phyloP scores from a whole-genome alignment of 2,888 invertebrate species.

The Elmis aenea region DNA sequence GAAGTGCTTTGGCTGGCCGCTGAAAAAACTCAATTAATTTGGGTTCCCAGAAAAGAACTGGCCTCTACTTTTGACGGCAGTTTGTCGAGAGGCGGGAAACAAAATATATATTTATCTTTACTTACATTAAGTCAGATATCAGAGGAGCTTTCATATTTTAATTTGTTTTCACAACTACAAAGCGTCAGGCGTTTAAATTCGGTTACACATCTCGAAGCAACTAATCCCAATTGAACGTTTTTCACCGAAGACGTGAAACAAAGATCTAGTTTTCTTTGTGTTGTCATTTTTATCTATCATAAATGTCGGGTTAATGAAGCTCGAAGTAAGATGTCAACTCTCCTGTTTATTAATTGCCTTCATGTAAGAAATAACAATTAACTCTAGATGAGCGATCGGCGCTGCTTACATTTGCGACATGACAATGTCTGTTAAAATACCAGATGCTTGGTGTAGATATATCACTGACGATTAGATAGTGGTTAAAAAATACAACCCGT shows the following conservation, averaged over 20 bases:
- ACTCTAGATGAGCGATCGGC: conserved; percentile 11
- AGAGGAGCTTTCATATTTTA: too few relatives aligned
- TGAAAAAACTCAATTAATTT: conserved; percentile 29
- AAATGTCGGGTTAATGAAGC: conserved; percentile 13
- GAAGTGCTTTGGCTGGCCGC: conserved; percentile 27
- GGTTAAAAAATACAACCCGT: conserved; percentile 11
- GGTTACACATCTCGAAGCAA: too few relatives aligned
- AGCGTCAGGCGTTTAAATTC: too few relatives aligned
- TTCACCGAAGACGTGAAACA: too few relatives aligned
- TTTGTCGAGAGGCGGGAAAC: conserved; percentile 14
- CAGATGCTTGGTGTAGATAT: conserved; percentile 6
- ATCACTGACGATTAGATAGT: conserved; percentile 8
- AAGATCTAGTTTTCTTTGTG: too few relatives aligned
- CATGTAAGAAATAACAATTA: conserved; percentile 15
- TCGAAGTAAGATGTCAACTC: conserved; percentile 16
- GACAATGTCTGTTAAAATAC: conserved; percentile 7
- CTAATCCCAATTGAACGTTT: too few relatives aligned
- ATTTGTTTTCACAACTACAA: too few relatives aligned
- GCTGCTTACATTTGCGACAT: conserved; percentile 8
- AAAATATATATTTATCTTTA: conserved; percentile 13
- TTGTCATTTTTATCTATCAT: background rate
- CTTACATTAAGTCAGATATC: too few relatives aligned
- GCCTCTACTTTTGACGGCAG: conserved; percentile 23
- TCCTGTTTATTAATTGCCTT: conserved; percentile 15
- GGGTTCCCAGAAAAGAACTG: conserved; percentile 28